phyloP scores from a whole-genome alignment of 2,888 invertebrate species.

The Resseliella maxima region DNA sequence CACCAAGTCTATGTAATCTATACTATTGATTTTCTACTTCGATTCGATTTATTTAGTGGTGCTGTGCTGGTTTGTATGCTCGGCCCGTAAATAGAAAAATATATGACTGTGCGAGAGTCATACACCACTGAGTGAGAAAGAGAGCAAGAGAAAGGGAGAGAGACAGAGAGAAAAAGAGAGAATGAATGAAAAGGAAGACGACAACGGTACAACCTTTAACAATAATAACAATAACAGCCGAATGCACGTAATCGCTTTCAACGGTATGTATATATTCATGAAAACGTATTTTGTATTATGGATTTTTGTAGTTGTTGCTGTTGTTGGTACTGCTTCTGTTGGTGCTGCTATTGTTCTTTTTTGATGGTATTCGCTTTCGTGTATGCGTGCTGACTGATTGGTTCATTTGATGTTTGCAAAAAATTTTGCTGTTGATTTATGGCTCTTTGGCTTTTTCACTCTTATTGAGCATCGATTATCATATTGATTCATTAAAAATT shows the following conservation, averaged over 20 bases:
- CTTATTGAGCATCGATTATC: background rate
- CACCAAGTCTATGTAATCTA: constrained; percentile 32
- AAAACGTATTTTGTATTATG: background rate
- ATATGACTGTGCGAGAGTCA: background rate
- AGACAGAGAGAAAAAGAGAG: background rate
- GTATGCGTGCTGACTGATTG: background rate
- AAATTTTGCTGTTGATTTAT: background rate
- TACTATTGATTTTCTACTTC: constrained; percentile 26
- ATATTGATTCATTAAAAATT: too few species aligned
- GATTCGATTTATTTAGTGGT: constrained; percentile 35
- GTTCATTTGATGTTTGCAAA: background rate
- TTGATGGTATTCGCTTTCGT: background rate
- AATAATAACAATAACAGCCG: constrained; percentile 29
- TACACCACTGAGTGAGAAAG: too few species aligned
- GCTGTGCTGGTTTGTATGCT: background rate
- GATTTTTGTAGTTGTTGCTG: background rate
- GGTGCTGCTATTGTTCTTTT: too few species aligned
- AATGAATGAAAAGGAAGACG: background rate
- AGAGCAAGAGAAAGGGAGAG: too few species aligned
- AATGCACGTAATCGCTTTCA: constrained; percentile 19
- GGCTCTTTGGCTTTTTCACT: background rate
- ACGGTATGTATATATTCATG: background rate
- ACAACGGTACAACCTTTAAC: constrained; percentile 3
- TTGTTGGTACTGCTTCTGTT: background rate
- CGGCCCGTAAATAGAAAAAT: background rate